Base-by-base conservation (phyloP, 2,797 vertebrate genomes). In the Gobio occitaniae region DNA sequence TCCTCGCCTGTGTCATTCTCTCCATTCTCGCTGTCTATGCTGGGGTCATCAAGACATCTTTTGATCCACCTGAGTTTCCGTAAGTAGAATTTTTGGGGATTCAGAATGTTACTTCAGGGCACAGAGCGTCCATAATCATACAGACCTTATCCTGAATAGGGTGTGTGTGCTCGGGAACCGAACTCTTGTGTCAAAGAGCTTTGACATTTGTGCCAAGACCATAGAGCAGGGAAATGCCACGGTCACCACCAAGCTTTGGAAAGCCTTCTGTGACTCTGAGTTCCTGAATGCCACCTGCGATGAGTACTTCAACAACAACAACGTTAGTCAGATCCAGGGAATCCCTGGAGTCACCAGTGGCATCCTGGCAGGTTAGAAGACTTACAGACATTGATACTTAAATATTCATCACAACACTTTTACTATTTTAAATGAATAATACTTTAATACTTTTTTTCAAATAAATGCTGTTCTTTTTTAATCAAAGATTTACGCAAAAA, bases 91-190 rank as follows among this genome's bases (percentile, higher is more conserved):
- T 12, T 54, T 29, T 41, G 12, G 3, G 15, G 2, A 66, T 66
- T 52, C 6, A 11, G 13, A 8, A 77, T 66, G 12, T 48, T 10
- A 47, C 29, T 69, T 11, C 41, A 81, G n/a, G 38, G 15, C 61
- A 56, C 16, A 41, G 21, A 54, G 5, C 2, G 0, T 59, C 25
- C 7, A 25, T 38, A 69, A 52, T 54, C 7, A 38, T 3, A 11
- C 6, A 7, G 32, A 21, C 19, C 29, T 38, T 71, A 44, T 78
- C 25, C 61, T 81, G 70, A 81, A 3, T 92, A 99, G 98, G 82
- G 96, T 99, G 86, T 99, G 98, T 91, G 91, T 99, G 63, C 94
- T 99, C 91, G 98, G 98, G 65, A 99, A 99, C 92, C 96, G 98
- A 87, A 98, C 98, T 0, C 94, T 99, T 41, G 86, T 96, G 0